Conservation (phyloP, 2,888 invertebrate species). For the Tetragonula carbonaria region DNA sequence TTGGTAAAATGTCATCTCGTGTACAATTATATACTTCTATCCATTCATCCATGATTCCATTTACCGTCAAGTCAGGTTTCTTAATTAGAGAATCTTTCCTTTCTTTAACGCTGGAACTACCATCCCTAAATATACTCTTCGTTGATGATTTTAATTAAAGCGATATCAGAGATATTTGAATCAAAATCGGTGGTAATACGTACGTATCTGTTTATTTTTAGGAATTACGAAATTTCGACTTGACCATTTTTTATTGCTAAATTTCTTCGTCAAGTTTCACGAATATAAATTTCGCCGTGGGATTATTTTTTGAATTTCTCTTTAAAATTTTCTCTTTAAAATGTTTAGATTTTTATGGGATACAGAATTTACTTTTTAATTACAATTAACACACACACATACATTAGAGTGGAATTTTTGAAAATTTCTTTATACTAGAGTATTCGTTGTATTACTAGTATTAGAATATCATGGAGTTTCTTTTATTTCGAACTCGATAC, state of each 20-base stretch:
- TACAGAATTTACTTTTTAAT: background rate
- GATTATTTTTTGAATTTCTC: too few relatives aligned
- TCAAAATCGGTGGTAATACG: background rate
- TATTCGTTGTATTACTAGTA: background rate
- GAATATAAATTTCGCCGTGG: background rate
- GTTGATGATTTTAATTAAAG: background rate
- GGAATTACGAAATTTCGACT: too few relatives aligned
- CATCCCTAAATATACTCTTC: background rate
- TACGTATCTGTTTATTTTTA: background rate
- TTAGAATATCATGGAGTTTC: background rate
- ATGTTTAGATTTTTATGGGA: too few relatives aligned
- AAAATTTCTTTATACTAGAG: background rate
- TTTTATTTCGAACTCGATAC: too few relatives aligned
- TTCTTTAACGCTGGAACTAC: background rate
- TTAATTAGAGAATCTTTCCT: constrained; percentile 73
- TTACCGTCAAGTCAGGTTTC: constrained; percentile 73
- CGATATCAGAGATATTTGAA: background rate
- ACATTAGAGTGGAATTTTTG: background rate
- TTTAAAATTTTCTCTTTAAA: too few relatives aligned
- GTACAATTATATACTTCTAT: constrained; percentile 46
- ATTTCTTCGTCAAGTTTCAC: background rate
- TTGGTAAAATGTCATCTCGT: constrained; percentile 66
- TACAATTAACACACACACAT: background rate
- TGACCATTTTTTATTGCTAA: background rate
- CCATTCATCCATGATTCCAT: constrained; percentile 45